Conservation (phyloP, 1,140 invertebrate species). For the Harlomillsia oculata region DNA sequence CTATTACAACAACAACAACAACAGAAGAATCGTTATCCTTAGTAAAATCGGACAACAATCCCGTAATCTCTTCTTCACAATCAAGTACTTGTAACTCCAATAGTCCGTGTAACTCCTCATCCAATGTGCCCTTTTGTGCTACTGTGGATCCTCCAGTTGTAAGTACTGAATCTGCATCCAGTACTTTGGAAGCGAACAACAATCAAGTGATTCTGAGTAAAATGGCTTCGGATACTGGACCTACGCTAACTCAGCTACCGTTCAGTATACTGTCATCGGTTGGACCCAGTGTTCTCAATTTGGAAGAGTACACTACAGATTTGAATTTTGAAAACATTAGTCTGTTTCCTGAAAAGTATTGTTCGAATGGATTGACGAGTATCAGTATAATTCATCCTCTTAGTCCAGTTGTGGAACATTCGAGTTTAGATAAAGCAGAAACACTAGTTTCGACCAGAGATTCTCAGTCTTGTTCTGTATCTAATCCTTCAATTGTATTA, state of each 20-base stretch:
- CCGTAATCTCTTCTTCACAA: neutral
- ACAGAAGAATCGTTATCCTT: neutral
- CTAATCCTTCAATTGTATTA: neutral
- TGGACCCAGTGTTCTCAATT: neutral
- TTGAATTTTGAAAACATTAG: conserved; percentile 28
- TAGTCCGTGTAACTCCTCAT: neutral
- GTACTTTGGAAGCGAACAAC: neutral
- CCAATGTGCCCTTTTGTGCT: neutral
- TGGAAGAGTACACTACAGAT: conserved; percentile 21
- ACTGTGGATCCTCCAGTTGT: no score
- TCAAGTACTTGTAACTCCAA: neutral
- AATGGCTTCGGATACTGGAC: conserved; percentile 18
- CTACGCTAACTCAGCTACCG: conserved; percentile 16
- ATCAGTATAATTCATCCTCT: neutral
- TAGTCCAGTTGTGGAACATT: neutral
- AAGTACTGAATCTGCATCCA: neutral
- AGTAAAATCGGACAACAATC: neutral
- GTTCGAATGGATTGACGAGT: conserved; percentile 25
- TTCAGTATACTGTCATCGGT: conserved; percentile 4
- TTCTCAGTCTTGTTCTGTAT: neutral
- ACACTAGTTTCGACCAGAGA: no score
- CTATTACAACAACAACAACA: neutral
- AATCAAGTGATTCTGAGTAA: no score
- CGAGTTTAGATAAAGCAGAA: no score
- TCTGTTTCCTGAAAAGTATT: conserved; percentile 33